Evolutionary conservation across 2,797 vertebrate species (phyloP), one percentile per base, ranked within the genome.

Genomic region (Bothrops alternatus): DNA sequence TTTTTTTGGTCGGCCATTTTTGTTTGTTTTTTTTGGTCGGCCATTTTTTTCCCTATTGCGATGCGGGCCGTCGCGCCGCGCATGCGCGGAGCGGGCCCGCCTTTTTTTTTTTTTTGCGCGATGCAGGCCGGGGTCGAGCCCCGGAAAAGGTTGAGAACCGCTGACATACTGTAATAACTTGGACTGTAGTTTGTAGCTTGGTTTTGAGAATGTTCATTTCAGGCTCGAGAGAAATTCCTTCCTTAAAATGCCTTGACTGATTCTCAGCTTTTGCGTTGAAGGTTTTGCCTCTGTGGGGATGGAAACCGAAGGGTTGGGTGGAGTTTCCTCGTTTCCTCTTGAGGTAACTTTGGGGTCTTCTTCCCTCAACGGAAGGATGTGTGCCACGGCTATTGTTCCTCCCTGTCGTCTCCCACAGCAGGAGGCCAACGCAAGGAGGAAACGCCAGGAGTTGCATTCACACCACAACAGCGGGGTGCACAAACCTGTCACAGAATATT

Each of bases 401-500:
- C 25, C 2, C 0, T 25, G 14, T 6, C 2, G 2, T 28, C 2
- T 12, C n/a, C 26, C 56, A 32, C 1, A 3, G 42, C 42, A 78
- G 25, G 91, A 56, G 25, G 47, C 25, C 73, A 65, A 11, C 18
- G 3, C 78, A 65, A 90, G 47, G 37, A 50, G 50, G 61, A 55
- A 57, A 47, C 6, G 16, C 53, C 5, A 12, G 32, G 53, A 26
- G 25, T 65, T 23, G 25, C 4, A 23, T 65, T 32, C 32, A n/a
- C 13, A 14, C 12, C 37, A 26, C 47, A 20, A 53, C 88, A 58
- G 88, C 58, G 11, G 23, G 20, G 78, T 60, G 86, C 28, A 57
- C 78, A 90, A 18, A 25, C 5, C 26, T 6, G 47, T 23, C 57
- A 12, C 53, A 18, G 86, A 69, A 50, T 55, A 63, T 86, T 86